A percentile compares a stretch with the other conserved stretches of the same genome.
These are phyloP conservation scores for Magallana angulata DNA, from an alignment of 1,140 invertebrate genomes.

Conservation along the genomic window DNA sequence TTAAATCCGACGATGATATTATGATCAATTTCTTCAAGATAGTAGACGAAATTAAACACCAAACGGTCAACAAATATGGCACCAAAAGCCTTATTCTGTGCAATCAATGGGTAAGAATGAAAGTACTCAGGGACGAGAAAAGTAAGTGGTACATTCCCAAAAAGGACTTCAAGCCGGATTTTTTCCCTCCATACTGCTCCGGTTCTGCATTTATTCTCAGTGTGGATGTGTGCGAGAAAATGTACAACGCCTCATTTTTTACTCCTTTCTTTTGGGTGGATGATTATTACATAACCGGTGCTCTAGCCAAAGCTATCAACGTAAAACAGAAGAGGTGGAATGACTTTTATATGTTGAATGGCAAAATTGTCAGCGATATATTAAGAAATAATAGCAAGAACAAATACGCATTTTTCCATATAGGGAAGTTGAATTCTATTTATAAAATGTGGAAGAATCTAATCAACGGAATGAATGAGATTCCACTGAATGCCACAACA, in stretches of 20 bases:
- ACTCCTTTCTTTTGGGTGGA: constrained; percentile 79
- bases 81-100: constrained; percentile 66
- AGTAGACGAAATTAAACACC: constrained; percentile 82
- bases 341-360: constrained; percentile 34
- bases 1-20: constrained; percentile 82
- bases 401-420: constrained; percentile 33
- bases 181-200: constrained; percentile 80
- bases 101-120: constrained; percentile 73
- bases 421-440: constrained; percentile 30
- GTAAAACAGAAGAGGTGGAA: constrained; percentile 30
- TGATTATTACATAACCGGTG: constrained; percentile 79
- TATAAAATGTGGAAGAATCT: constrained; percentile 36
- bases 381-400: constrained; percentile 21
- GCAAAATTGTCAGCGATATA: constrained; percentile 20
- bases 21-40: constrained; percentile 80
- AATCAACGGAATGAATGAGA: neutral
- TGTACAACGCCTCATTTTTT: constrained; percentile 72
- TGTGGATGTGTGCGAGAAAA: constrained; percentile 72
- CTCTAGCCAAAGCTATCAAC: constrained; percentile 66
- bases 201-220: constrained; percentile 79
- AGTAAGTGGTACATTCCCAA: constrained; percentile 80
- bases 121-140: constrained; percentile 73
- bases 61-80: constrained; percentile 55
- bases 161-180: constrained; percentile 75
- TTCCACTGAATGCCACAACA: neutral